Percentiles rank a stretch among this genome's conserved stretches.
These are phyloP conservation scores for Diaprepes abbreviatus DNA, from an alignment of 2,888 invertebrate genomes.

Conservation along the genomic window DNA sequence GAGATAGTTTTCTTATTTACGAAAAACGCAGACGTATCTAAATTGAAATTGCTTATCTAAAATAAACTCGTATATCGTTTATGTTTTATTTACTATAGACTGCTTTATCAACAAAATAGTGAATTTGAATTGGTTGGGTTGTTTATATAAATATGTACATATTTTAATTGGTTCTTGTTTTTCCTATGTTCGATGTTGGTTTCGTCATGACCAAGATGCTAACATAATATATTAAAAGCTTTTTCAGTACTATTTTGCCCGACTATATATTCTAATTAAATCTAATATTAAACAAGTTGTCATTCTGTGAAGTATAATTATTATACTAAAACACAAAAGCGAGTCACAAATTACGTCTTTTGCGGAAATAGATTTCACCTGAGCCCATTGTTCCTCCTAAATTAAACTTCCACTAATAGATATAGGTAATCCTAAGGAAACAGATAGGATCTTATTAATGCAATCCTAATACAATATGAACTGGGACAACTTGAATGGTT, in stretches of 20 bases:
- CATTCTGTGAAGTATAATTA: neutral
- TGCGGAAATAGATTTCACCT: constrained; percentile 25
- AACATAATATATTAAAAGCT: no score
- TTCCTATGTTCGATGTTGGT: no score
- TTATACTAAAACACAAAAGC: constrained; percentile 1
- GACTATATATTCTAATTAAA: neutral
- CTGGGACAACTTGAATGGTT: constrained; percentile 21
- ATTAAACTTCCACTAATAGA: constrained; percentile 32
- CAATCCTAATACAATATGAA: constrained; percentile 22
- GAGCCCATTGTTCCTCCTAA: constrained; percentile 26
- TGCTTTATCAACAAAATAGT: no score
- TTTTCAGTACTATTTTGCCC: no score
- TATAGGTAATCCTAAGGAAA: constrained; percentile 29
- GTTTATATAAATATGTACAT: no score
- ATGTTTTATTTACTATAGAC: no score
- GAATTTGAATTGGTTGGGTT: no score
- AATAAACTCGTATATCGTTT: neutral
- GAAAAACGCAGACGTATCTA: constrained; percentile 23
- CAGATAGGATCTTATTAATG: constrained; percentile 32
- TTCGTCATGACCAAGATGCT: no score
- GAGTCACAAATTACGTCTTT: constrained; percentile 23
- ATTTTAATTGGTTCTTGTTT: no score
- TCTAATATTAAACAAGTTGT: neutral
- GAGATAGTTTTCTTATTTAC: constrained; percentile 35
- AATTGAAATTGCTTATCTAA: constrained; percentile 28